Conservation (phyloP, 2,113 vertebrate genomes). For the Crotalus viridis region DNA sequence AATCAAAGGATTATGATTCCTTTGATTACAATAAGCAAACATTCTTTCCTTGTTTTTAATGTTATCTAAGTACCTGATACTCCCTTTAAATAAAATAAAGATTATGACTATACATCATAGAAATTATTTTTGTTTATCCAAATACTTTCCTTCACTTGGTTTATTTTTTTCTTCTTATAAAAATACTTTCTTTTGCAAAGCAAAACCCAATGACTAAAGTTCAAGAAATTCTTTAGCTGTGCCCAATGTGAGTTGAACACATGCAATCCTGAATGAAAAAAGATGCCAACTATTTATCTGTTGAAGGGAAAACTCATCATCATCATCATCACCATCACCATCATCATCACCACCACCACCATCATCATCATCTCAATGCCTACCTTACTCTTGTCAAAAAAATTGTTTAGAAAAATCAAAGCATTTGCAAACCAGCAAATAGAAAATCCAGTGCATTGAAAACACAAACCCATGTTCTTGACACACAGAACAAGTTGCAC, state of each 20-base stretch:
- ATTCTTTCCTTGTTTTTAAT: conserved; percentile 13
- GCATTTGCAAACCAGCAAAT: background rate
- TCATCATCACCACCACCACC: background rate
- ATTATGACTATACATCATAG: background rate
- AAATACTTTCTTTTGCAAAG: background rate
- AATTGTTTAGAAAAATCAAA: background rate
- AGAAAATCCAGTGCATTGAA: background rate
- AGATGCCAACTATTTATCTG: background rate
- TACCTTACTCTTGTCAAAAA: background rate
- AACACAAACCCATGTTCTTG: background rate
- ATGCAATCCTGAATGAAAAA: background rate
- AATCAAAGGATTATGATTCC: background rate
- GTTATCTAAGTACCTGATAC: background rate
- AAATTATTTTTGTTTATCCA: background rate
- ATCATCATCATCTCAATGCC: background rate
- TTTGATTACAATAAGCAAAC: background rate
- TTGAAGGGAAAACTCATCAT: background rate
- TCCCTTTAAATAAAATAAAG: background rate
- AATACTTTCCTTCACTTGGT: background rate
- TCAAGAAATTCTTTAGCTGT: background rate
- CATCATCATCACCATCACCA: background rate
- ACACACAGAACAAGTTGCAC: background rate
- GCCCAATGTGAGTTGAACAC: background rate
- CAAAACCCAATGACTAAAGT: background rate
- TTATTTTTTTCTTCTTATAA: background rate